These are phyloP conservation scores for Stictocephala bisonia DNA, from an alignment of 2,888 invertebrate genomes.

Conservation along the genomic window DNA sequence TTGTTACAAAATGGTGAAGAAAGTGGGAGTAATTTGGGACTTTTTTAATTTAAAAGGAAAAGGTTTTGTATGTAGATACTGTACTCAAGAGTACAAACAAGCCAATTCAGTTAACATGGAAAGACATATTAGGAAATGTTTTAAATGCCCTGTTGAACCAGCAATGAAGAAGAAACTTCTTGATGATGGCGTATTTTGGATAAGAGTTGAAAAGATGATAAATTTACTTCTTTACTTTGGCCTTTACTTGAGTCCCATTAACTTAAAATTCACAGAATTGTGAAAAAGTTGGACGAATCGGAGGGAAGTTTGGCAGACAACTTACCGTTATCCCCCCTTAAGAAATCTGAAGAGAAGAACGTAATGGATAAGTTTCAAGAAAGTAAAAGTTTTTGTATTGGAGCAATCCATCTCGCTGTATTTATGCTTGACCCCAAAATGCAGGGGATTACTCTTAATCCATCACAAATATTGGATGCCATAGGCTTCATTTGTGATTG, in stretches of 20 bases:
- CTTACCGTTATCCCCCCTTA: constrained; percentile 22
- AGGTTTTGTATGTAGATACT: too few species aligned
- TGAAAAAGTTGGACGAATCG: constrained; percentile 28
- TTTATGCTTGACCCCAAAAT: constrained; percentile 44
- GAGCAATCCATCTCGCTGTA: constrained; percentile 47
- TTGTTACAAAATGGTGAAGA: too few species aligned
- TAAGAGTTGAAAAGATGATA: constrained; percentile 45
- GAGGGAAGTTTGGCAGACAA: constrained; percentile 35
- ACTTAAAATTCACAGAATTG: constrained; percentile 44
- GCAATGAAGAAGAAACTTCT: constrained; percentile 43
- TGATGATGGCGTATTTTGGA: constrained; percentile 49
- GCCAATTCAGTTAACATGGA: too few species aligned
- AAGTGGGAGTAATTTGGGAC: too few species aligned
- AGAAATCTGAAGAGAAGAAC: constrained; percentile 44
- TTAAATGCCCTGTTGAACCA: too few species aligned
- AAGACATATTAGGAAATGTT: too few species aligned
- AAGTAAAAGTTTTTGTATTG: constrained; percentile 40
- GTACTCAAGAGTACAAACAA: too few species aligned
- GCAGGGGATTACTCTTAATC: constrained; percentile 38
- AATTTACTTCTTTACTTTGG: constrained; percentile 43
- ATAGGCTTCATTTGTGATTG: constrained; percentile 47
- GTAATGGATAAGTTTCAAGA: constrained; percentile 42
- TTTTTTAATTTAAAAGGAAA: too few species aligned
- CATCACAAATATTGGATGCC: constrained; percentile 43
- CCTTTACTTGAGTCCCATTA: constrained; percentile 50